phyloP scores from a whole-genome alignment of 2,797 vertebrate species.

The Cryptoblepharus egeriae region DNA sequence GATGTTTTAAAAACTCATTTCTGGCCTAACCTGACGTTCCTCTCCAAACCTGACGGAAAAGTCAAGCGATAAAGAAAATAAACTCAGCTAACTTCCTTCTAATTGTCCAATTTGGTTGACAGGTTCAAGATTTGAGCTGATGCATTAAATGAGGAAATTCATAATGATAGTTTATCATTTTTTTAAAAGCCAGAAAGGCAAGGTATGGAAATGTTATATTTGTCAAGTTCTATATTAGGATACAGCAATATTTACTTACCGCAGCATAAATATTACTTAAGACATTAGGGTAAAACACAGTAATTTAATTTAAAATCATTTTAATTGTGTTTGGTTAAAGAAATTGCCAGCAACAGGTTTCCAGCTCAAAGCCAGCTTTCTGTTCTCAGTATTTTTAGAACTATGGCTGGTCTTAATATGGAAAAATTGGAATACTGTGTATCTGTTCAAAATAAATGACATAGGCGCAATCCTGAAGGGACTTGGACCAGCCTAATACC shows the following conservation, averaged over 20 bases:
- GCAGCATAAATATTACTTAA: conserved; percentile 71
- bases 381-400: conserved; percentile 50
- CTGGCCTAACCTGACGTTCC: too few relatives aligned
- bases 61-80: too few relatives aligned
- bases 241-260: conserved; percentile 74
- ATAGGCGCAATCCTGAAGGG: too few relatives aligned
- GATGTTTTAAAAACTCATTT: too few relatives aligned
- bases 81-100: too few relatives aligned
- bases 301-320: conserved; percentile 70
- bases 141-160: conserved; percentile 24
- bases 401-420: conserved; percentile 42
- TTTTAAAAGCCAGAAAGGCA: too few relatives aligned
- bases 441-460: conserved; percentile 45
- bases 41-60: too few relatives aligned
- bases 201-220: too few relatives aligned
- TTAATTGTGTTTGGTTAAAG: conserved; percentile 62
- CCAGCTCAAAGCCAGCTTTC: conserved; percentile 51
- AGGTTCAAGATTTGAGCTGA: too few relatives aligned
- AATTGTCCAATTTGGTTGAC: too few relatives aligned
- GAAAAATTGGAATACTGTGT: not conserved
- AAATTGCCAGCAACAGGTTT: conserved; percentile 58
- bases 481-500: too few relatives aligned
- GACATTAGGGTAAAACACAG: conserved; percentile 67
- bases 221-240: conserved; percentile 73
- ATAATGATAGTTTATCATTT: too few relatives aligned